phyloP scores from a whole-genome alignment of 2,797 vertebrate species.

The Gymnopithys bicolor region DNA sequence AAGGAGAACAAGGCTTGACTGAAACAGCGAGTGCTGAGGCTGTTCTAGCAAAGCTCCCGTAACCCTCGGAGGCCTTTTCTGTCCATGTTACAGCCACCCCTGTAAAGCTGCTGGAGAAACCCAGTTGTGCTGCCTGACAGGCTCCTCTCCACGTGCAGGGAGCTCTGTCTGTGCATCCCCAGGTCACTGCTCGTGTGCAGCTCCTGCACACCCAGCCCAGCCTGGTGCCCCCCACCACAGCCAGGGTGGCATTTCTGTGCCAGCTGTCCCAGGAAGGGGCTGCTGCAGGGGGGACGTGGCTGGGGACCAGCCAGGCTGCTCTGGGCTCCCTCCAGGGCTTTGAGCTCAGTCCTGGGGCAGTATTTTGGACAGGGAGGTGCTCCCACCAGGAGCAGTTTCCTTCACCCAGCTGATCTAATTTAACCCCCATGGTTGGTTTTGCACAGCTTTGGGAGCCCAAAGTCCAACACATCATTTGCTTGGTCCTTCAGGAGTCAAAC shows the following conservation, averaged over 20 bases:
- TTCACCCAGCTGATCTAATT: background rate
- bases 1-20: background rate
- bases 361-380: accelerated
- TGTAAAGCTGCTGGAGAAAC: background rate
- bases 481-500: background rate
- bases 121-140: accelerated
- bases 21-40: background rate
- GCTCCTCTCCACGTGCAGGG: accelerated
- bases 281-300: background rate
- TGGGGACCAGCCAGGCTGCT: accelerated
- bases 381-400: background rate
- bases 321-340: accelerated
- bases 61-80: background rate
- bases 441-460: background rate
- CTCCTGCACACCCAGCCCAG: accelerated
- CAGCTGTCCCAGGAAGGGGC: accelerated
- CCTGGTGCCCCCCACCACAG: accelerated
- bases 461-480: accelerated
- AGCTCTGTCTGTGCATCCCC: accelerated
- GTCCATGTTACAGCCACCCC: accelerated
- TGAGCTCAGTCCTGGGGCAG: accelerated
- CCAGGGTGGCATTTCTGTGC: accelerated
- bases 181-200: accelerated
- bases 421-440: accelerated
- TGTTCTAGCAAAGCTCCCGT: accelerated